Base-by-base conservation (phyloP, 2,113 vertebrate genomes). In the Cromileptes altivelis region DNA sequence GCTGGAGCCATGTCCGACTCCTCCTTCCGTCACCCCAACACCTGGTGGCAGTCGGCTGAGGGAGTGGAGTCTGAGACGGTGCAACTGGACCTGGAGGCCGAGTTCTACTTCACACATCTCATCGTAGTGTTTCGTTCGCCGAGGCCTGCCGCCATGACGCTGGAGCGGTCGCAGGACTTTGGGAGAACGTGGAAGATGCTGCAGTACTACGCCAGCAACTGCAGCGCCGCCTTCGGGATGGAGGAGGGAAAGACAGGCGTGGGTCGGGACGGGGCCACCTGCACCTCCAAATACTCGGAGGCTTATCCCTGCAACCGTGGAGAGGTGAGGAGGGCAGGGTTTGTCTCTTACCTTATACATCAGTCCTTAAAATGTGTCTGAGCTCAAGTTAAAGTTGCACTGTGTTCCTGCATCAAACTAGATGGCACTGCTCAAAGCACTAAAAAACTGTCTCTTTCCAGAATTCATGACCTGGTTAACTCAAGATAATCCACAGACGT, bases 71-170 rank as follows among this genome's bases (percentile, higher is more conserved):
- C 72, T 0, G 98, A 99, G 91, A 97, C 92, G 85, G 95, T 98
- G 91, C 97, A 95, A 88, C 92, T 99, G 89, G 96, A 99, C 92
- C 93, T 99, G 91, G 98, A 99, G 93, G 90, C 96, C 0, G 86
- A 96, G 88, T 99, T 99, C 95, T 98, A 97, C 94, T 97, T 99
- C 93, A 99, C 98, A 1, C 98, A 99, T 79, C 91, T 99, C 84
- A 99, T 99, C 58, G 69, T 98, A 74, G 97, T 99, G 88, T 99
- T 99, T 88, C 97, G 96, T 88, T 99, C 98, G 0, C 95, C 97
- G 42, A 91, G 98, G 88, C 98, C 98, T 0, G 96, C 97, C 0
- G 97, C 97, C 88, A 99, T 99, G 98, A 94, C 97, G 67, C 94
- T 99, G 92, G 98, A 99, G 88, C 93, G 97, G 71, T 99, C 98